Conservation (phyloP, 2,888 invertebrate species). For the Stenotaenia linearis region DNA sequence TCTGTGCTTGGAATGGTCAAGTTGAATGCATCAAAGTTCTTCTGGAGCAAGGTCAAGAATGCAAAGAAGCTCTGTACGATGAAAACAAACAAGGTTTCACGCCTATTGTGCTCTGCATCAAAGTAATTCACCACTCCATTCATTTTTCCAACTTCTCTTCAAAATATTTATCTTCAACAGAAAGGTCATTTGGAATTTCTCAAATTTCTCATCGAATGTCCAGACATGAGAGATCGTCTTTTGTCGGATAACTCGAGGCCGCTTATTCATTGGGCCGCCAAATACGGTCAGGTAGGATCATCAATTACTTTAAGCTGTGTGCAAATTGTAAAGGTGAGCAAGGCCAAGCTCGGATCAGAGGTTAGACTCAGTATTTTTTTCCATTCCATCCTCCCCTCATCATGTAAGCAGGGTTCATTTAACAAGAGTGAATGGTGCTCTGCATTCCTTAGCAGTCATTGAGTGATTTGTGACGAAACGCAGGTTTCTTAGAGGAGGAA, state of each 20-base stretch:
- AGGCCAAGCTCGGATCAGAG: neutral
- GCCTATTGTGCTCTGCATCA: constrained; percentile 45
- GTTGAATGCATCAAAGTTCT: constrained; percentile 45
- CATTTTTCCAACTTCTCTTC: neutral
- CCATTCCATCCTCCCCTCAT: neutral
- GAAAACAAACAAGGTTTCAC: constrained; percentile 46
- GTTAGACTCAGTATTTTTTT: neutral
- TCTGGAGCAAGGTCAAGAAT: constrained; percentile 42
- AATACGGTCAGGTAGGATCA: constrained; percentile 43
- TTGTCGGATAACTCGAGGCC: constrained; percentile 44
- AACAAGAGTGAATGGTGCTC: constrained; percentile 31
- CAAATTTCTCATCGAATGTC: constrained; percentile 46
- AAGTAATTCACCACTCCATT: constrained; percentile 40
- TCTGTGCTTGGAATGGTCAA: constrained; percentile 45
- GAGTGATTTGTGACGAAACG: constrained; percentile 28
- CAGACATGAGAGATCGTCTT: constrained; percentile 42
- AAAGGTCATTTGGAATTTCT: constrained; percentile 44
- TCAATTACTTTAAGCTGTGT: constrained; percentile 36
- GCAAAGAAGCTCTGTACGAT: constrained; percentile 45
- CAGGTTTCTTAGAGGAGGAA: neutral
- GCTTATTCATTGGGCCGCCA: constrained; percentile 46
- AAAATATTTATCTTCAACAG: constrained; percentile 38
- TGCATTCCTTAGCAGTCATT: constrained; percentile 29
- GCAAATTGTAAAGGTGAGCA: neutral
- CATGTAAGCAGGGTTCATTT: constrained; percentile 36